phyloP scores from a whole-genome alignment of 1,140 invertebrate species.

The Episyrphus balteatus region DNA sequence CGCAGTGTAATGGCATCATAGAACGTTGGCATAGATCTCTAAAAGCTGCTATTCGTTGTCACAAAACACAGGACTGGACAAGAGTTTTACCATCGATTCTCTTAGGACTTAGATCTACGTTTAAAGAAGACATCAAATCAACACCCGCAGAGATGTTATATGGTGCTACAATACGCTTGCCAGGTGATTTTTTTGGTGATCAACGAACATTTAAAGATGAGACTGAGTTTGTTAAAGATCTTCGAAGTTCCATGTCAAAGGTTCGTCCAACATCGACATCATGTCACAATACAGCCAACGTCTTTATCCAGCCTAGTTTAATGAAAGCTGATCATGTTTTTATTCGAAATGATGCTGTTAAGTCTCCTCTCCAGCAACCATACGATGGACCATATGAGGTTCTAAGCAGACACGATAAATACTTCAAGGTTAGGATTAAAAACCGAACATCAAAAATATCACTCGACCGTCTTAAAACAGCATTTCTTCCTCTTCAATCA shows the following conservation, averaged over 20 bases:
- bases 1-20: slow-evolving; percentile 34
- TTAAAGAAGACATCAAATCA: slow-evolving; percentile 5
- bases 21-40: too few relatives aligned
- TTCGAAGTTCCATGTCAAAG: slow-evolving; percentile 8
- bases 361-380: too few relatives aligned
- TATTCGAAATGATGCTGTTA: too few relatives aligned
- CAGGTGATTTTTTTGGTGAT: slow-evolving; percentile 24
- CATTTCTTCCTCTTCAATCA: too few relatives aligned
- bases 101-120: slow-evolving; percentile 11
- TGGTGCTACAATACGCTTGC: slow-evolving; percentile 24
- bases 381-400: too few relatives aligned
- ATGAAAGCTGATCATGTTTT: too few relatives aligned
- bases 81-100: slow-evolving; percentile 13
- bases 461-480: too few relatives aligned
- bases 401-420: too few relatives aligned
- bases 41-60: slow-evolving; percentile 25
- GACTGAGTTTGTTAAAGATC: slow-evolving; percentile 6
- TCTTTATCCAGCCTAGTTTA: too few relatives aligned
- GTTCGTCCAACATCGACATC: slow-evolving; percentile 7
- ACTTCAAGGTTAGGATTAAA: too few relatives aligned
- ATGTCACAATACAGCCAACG: slow-evolving; percentile 6
- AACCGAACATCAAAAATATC: too few relatives aligned
- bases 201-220: background rate
- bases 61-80: slow-evolving; percentile 4
- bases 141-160: slow-evolving; percentile 27